Evolutionary conservation across 2,797 vertebrate species (phyloP), one percentile per base, ranked within the genome.

Genomic region (Eidolon dupreanum): DNA sequence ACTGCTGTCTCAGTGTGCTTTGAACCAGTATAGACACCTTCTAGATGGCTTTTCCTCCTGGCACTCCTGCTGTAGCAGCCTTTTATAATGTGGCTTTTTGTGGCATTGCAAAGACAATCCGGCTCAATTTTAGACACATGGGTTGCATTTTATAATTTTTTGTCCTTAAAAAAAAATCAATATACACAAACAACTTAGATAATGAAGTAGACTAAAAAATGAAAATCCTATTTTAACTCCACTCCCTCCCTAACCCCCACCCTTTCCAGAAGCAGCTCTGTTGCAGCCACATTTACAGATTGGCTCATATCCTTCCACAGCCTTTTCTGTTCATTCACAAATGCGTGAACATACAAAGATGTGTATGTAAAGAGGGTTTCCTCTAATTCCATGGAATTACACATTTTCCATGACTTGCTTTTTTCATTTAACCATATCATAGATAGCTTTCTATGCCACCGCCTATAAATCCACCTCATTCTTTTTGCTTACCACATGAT

Each of bases 171-270:
- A 73, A 71, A 59, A 55, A 16, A 77, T 2, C 65, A 74, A 2
- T 43, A 17, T 41, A 33, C 15, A 31, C 51, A 66, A 59, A 78
- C 55, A 81, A n/a, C 43, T 88, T 82, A 74, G 78, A 36, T 63
- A 57, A 53, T 73, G 68, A 78, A 43, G 73, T 57, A 43, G 73
- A 79, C 53, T 73, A 15, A 90, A 46, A 92, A 26, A 9, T 55
- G 74, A 74, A 61, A 92, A n/a, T 70, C n/a, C 4, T 26, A 5
- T 70, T 68, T 86, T 82, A 65, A 26, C 28, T 73, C 12, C 2
- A 41, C 2, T 53, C 55, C 53, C 59, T 65, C 38, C 33, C 15
- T 19, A 71, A 61, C 2, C 11, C 28, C 12, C 20, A 19, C 28
- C 24, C 4, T 53, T 49, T 77, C 31, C n/a, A 4, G 26, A 87